Evolutionary conservation across 2,888 invertebrate species (phyloP), one percentile per base, ranked within the genome.

Genomic region (Tachina grossa): DNA sequence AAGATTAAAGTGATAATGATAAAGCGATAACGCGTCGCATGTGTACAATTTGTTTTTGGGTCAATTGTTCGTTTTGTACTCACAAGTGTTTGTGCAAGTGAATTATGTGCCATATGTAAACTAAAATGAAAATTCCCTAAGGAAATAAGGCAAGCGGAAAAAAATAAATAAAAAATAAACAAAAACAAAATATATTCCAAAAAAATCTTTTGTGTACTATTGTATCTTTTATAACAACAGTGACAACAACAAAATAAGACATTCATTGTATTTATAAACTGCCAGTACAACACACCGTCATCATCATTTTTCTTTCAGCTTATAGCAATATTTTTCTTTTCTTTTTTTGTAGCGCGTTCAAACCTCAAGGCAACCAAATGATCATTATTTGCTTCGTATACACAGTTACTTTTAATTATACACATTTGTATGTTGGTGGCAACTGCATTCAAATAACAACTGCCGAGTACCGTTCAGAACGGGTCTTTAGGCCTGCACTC

Each of bases 311-410:
- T 16, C 43, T 75, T 5, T 47, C 6, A 45, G 11, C 19, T n/a
- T 19, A 10, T 14, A 22, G 53, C 45, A 31, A n/a, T 14, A 3
- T 13, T 19, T 51, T 51, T 66, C 39, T 69, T 22, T 13, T 1
- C 16, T 31, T 43, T 63, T 16, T 39, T 51, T 66, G 3, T 31
- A 31, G 31, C 5, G 31, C 31, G 31, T 31, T 66, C 5, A 9
- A 68, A 43, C 57, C 83, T 66, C 45, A 45, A 83, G 77, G 83
- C 77, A 57, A 66, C 51, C 31, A 77, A 74, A 77, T 83, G 77
- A 83, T 83, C 71, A 72, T 77, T 83, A 43, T 57, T 77, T 72
- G 45, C 53, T 39, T 55, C 49, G 19, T 9, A 57, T 9, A 74
- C 43, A 13, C 10, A n/a, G n/a, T 39, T 41, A 59, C 14, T 41